phyloP scores from a whole-genome alignment of 2,113 vertebrate species.

The Crotalus horridus region DNA sequence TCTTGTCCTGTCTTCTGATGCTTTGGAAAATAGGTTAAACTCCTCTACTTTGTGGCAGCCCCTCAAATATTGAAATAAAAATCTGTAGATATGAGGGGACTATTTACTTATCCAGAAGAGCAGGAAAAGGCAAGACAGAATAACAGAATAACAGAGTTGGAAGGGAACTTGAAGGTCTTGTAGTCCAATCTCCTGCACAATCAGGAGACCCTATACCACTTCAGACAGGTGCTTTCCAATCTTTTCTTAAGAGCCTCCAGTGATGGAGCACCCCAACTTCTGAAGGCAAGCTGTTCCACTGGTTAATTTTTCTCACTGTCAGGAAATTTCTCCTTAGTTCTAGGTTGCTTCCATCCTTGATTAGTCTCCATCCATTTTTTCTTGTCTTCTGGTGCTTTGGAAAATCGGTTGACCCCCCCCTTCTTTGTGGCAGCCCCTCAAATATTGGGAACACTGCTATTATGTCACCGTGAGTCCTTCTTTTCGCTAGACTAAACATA shows the following conservation, averaged over 20 bases:
- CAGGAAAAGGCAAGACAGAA: background rate
- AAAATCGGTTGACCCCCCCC: too few species aligned
- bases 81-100: background rate
- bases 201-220: background rate
- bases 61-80: background rate
- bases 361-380: background rate
- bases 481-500: too few species aligned
- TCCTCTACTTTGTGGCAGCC: too few species aligned
- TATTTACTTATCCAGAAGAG: background rate
- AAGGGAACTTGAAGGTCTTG: background rate
- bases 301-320: background rate
- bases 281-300: background rate
- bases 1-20: too few species aligned
- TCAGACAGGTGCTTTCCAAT: background rate
- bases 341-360: background rate
- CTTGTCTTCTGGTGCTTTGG: too few species aligned
- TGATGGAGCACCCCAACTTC: background rate
- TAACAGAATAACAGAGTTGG: background rate
- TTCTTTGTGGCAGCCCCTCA: too few species aligned
- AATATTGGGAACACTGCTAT: too few species aligned
- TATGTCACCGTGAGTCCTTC: too few species aligned
- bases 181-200: background rate
- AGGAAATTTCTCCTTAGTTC: background rate
- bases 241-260: background rate
- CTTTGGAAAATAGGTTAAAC: too few species aligned